Evolutionary conservation across 2,888 invertebrate genomes (phyloP).

Genomic region (Galeopsomyia nigrocyanea): DNA sequence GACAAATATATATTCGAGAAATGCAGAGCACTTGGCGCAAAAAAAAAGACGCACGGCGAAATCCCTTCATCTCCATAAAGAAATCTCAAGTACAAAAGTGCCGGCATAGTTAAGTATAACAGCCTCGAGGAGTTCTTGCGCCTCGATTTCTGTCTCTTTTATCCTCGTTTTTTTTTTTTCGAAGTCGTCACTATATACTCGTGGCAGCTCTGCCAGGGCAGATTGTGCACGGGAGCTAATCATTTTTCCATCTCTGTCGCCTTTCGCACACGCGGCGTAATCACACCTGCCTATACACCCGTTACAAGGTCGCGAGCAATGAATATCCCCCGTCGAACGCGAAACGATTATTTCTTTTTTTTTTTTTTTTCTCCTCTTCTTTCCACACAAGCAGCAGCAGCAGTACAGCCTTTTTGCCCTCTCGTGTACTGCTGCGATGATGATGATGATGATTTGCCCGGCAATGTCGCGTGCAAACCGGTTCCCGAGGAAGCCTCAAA

Average conservation of each 20-base stretch:
- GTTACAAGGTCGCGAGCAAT: conserved; percentile 42
- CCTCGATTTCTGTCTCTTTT: conserved; percentile 3
- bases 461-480: conserved; percentile 33
- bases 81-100: background rate
- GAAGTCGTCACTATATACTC: conserved; percentile 8
- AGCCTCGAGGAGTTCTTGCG: conserved; percentile 17
- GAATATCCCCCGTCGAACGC: conserved; percentile 24
- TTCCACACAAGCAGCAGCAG: conserved; percentile 2
- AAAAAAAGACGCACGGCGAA: conserved; percentile 11
- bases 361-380: conserved; percentile 2
- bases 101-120: conserved; percentile 17
- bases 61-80: conserved; percentile 3
- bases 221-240: conserved; percentile 11
- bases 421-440: conserved; percentile 32
- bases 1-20: conserved; percentile 29
- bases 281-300: conserved; percentile 14
- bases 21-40: conserved; percentile 33
- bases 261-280: too few species aligned
- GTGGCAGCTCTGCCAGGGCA: background rate
- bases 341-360: too few species aligned
- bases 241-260: conserved; percentile 11
- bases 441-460: conserved; percentile 37
- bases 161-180: conserved; percentile 18
- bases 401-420: conserved; percentile 22
- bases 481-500: conserved; percentile 40